Evolutionary conservation across 1,140 invertebrate genomes (phyloP), one percentile per base, ranked within the genome.

Genomic region (Pseudomyrmex flavicornis): DNA sequence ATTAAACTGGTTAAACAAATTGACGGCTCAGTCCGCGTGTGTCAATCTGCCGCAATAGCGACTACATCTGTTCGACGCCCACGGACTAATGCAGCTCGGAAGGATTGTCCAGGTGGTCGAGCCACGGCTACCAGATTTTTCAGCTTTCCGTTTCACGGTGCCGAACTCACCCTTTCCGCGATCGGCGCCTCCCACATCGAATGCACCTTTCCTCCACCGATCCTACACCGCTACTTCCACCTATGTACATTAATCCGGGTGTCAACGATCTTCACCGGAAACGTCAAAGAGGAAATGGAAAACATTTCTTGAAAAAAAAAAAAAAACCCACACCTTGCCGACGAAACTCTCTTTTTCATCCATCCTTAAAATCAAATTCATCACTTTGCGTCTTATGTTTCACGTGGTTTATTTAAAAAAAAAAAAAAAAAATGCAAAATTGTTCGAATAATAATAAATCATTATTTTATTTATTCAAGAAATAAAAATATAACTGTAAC

Each of bases 71-170:
- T 84, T 82, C 72, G 22, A 69, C 70, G 58, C 76, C 54, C 75
- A 83, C 35, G 35, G 20, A 22, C 50, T 87, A 84, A 85, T 69
- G 82, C 65, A 82, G 58, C 35, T 48, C 69, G 73, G 62, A 82
- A 88, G 73, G 77, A 88, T 88, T 86, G 66, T 88, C 87, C 86
- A 89, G 87, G 87, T 89, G 87, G 61, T 26, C 74, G 26, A 48
- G 50, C 77, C 35, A 52, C 26, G 26, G 26, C 26, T 26, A 26
- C 13, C 84, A 82, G 87, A 88, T 89, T 88, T 89, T 88, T 66
- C 66, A 59, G 70, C 20, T 83, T 82, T 66, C 7, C 83, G 76
- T 82, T 85, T 75, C 69, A 72, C 69, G 20, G 77, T 66, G 22
- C 54, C 82, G 63, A 26, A 26, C 26, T 26, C 68, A 59, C 66